phyloP scores from a whole-genome alignment of 2,113 vertebrate genomes.

The Gambusia affinis region DNA sequence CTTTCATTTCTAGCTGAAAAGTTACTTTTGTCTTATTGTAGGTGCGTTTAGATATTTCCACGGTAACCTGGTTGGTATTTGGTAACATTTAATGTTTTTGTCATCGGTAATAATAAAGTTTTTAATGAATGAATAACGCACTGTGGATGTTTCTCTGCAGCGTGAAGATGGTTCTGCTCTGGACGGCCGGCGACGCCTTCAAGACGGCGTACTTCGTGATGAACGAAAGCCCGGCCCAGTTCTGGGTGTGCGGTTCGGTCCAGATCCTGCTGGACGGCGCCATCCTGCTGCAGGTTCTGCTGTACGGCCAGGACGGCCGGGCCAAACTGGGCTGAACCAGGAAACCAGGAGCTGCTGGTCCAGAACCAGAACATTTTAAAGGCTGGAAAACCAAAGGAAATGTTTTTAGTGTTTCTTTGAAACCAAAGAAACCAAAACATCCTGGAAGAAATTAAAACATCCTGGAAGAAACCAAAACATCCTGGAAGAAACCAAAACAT shows the following conservation, averaged over 20 bases:
- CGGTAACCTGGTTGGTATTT: too few relatives aligned
- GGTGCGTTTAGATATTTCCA: too few relatives aligned
- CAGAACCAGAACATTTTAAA: not conserved
- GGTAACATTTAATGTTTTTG: too few relatives aligned
- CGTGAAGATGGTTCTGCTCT: constrained; percentile 86
- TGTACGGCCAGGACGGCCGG: constrained; percentile 70
- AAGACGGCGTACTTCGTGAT: constrained; percentile 84
- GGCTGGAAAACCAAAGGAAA: constrained; percentile 25
- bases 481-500: too few relatives aligned
- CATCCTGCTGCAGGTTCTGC: constrained; percentile 83
- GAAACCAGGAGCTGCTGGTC: not conserved
- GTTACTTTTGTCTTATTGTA: too few relatives aligned
- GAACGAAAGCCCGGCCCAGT: constrained; percentile 82
- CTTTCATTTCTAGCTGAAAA: too few relatives aligned
- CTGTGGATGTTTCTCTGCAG: constrained; percentile 49
- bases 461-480: too few relatives aligned
- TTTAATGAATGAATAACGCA: too few relatives aligned
- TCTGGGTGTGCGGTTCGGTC: constrained; percentile 79
- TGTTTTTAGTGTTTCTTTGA: not conserved
- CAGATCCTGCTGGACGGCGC: constrained; percentile 82
- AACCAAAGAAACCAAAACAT: not conserved
- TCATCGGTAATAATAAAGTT: too few relatives aligned
- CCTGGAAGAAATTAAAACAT: not conserved
- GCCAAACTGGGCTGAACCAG: constrained; percentile 75
- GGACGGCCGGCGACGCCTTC: constrained; percentile 82